Conservation (phyloP, 30 jellyfish, hydroid and myxozoan species). For the Pseudorhiza aurosa region DNA sequence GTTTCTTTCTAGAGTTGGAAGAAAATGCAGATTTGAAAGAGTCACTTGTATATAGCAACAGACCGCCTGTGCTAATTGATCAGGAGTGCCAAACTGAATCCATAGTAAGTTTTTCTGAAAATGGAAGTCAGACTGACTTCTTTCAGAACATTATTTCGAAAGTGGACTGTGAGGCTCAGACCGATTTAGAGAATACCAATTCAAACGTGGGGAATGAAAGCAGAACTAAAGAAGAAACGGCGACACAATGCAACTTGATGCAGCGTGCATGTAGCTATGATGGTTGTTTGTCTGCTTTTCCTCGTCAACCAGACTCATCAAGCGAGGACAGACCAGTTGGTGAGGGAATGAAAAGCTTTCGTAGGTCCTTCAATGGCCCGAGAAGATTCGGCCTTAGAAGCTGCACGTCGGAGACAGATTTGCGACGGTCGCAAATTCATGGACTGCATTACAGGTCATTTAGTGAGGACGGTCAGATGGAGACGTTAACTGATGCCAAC, state of each 20-base stretch:
- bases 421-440: conserved; percentile 8
- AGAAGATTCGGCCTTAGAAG: conserved; percentile 35
- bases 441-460: conserved; percentile 55
- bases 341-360: not conserved
- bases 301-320: conserved; percentile 11
- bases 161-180: conserved; percentile 43
- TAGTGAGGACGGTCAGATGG: conserved; percentile 35
- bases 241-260: conserved; percentile 44
- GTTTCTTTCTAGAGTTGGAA: conserved; percentile 48
- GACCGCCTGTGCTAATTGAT: conserved; percentile 20
- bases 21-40: conserved; percentile 54
- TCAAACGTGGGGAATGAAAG: not conserved
- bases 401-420: conserved; percentile 51
- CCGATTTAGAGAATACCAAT: not conserved
- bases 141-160: not conserved
- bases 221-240: conserved; percentile 2
- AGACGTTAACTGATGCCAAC: conserved; percentile 18
- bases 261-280: conserved; percentile 4
- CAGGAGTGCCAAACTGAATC: conserved; percentile 53
- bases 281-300: not conserved
- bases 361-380: not conserved
- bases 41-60: conserved; percentile 13
- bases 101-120: not conserved
- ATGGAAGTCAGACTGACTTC: conserved; percentile 38
- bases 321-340: not conserved